Evolutionary conservation across 2,888 invertebrate genomes (phyloP), one percentile per base, ranked within the genome.

Genomic region (Aspidiotus rigidus): DNA sequence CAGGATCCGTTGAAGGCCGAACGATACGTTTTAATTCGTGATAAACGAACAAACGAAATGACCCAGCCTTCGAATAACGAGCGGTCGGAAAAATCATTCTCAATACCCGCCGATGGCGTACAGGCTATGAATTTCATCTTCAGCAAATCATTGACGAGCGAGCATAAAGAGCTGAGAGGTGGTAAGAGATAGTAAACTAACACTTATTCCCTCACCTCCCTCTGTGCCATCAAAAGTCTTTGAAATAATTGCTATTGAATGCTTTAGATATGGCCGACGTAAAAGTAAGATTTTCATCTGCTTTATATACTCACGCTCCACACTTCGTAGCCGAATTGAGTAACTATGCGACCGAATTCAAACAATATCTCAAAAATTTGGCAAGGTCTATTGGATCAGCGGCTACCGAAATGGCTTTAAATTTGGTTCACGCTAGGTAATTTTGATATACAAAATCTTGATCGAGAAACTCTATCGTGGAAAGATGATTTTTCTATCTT

Each of bases 241-340:
- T 1, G 5, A 28, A 28, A 28, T 28, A 28, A 49, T 49, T 49
- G 49, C 10, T 44, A 8, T 8, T 10, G 11, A 44, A 49, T n/a
- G 15, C 59, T 67, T 17, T 44, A 67, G 67, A 67, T 60, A n/a
- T 59, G 10, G 67, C 78, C 5, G 73, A 74, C 40, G 75, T 81
- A 16, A 77, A 79, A 75, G 76, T 87, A 73, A 82, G 86, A 75
- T 89, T 94, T 85, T 93, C 93, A 1, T 90, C 93, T 53, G 88
- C 96, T 70, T 92, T 92, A 84, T 96, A 95, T 80, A 91, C 91
- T 6, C 96, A 97, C 79, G 93, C 92, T 64, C 90, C 93, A 0
- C 85, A 87, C 73, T 86, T 96, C 76, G 82, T 96, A 69, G 83
- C 85, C 44, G 95, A 95, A 78, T 80, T 96, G 71, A 87, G 89